Evolutionary conservation across 2,888 invertebrate species (phyloP).

Genomic region (Abrostola triplasia): DNA sequence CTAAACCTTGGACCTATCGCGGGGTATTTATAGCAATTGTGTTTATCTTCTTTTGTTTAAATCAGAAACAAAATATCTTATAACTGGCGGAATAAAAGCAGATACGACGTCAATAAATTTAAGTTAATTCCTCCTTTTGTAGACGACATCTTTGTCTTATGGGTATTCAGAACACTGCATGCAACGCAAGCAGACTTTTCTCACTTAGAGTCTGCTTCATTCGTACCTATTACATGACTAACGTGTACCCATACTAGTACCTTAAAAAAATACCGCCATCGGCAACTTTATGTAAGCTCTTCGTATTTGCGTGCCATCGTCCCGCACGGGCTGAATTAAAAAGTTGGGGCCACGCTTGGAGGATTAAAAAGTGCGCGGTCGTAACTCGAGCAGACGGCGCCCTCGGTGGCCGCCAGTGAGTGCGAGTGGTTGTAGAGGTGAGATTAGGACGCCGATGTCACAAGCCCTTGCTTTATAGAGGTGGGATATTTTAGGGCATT

Average conservation of each 20-base stretch:
- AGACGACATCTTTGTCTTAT: too few relatives aligned
- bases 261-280: not conserved
- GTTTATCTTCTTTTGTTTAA: not conserved
- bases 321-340: constrained; percentile 65
- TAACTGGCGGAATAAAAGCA: too few relatives aligned
- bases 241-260: not conserved
- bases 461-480: not conserved
- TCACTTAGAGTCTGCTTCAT: too few relatives aligned
- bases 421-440: not conserved
- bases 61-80: too few relatives aligned
- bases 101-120: too few relatives aligned
- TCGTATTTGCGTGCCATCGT: constrained; percentile 26
- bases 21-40: not conserved
- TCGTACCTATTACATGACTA: too few relatives aligned
- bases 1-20: not conserved
- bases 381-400: constrained; percentile 57
- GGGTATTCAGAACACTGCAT: not conserved
- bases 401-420: constrained; percentile 6
- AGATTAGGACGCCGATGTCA: not conserved
- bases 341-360: constrained; percentile 56
- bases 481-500: not conserved
- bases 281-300: constrained; percentile 15
- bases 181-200: not conserved
- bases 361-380: constrained; percentile 64
- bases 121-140: too few relatives aligned